Percentiles rank a stretch among this genome's conserved stretches.
Evolutionary conservation across 2,113 vertebrate genomes (phyloP).

Genomic region (Chionomys nivalis): DNA sequence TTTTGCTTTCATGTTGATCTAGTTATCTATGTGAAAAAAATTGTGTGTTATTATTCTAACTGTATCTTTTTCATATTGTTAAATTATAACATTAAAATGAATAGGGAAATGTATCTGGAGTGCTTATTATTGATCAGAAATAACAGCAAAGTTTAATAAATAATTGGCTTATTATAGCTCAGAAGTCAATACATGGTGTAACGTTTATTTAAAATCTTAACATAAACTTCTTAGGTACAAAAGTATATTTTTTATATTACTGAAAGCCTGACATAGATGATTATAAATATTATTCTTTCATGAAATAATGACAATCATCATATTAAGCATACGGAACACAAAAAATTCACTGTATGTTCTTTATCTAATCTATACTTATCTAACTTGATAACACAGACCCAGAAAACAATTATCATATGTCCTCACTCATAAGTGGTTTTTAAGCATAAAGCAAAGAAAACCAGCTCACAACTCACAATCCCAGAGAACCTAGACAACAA

Average conservation of each 20-base stretch:
- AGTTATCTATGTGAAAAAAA: background rate
- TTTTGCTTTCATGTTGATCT: background rate
- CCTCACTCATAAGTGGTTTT: too few species aligned
- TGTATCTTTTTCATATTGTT: background rate
- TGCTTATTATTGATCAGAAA: background rate
- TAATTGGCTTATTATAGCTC: background rate
- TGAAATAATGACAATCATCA: background rate
- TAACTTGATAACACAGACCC: background rate
- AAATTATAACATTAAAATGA: background rate
- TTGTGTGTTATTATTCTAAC: background rate
- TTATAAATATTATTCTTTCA: background rate
- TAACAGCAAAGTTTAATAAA: background rate
- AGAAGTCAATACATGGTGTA: background rate
- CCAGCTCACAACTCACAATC: too few species aligned
- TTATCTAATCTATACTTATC: background rate
- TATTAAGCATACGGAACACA: background rate
- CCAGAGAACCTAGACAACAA: too few species aligned
- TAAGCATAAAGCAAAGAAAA: too few species aligned
- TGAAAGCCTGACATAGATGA: background rate
- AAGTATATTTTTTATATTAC: background rate
- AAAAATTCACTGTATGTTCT: background rate
- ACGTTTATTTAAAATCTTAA: background rate
- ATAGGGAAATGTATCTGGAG: background rate
- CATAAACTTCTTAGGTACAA: background rate
- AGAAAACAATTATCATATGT: too few species aligned